Conservation (phyloP, 2,888 invertebrate species). For the Oxycera nigricornis region DNA sequence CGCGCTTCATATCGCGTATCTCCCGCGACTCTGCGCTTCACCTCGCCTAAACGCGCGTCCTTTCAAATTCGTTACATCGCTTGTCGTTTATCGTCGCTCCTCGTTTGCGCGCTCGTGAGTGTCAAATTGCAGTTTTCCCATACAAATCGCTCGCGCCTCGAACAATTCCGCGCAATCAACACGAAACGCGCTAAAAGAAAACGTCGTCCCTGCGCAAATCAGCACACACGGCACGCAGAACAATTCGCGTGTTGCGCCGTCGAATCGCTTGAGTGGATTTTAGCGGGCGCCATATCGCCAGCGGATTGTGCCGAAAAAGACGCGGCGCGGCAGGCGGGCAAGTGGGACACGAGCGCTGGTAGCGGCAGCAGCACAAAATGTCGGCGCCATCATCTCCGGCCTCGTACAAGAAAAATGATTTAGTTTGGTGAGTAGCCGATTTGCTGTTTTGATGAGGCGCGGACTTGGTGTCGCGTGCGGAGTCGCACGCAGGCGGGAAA, state of each 20-base stretch:
- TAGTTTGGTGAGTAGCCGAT: constrained; percentile 25
- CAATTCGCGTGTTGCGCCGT: background rate
- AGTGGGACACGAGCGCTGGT: background rate
- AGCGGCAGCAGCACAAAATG: constrained; percentile 7
- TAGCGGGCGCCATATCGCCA: background rate
- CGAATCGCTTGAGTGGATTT: background rate
- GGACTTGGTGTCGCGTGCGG: background rate
- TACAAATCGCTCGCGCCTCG: background rate
- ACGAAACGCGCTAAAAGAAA: background rate
- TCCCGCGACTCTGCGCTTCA: background rate
- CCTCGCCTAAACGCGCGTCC: background rate
- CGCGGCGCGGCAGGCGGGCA: background rate
- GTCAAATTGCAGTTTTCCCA: background rate
- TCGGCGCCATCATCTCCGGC: constrained; percentile 2
- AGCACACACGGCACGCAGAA: too few species aligned
- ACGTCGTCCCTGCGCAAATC: background rate
- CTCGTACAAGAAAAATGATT: constrained; percentile 23
- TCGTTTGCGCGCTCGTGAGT: background rate
- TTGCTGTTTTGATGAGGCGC: background rate
- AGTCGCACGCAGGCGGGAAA: background rate
- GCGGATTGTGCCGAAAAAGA: background rate
- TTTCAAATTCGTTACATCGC: background rate
- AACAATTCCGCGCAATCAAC: background rate
- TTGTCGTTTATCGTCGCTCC: background rate
- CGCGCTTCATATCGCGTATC: background rate